phyloP scores from a whole-genome alignment of 2,113 vertebrate genomes.

The Tachysurus fulvidraco region DNA sequence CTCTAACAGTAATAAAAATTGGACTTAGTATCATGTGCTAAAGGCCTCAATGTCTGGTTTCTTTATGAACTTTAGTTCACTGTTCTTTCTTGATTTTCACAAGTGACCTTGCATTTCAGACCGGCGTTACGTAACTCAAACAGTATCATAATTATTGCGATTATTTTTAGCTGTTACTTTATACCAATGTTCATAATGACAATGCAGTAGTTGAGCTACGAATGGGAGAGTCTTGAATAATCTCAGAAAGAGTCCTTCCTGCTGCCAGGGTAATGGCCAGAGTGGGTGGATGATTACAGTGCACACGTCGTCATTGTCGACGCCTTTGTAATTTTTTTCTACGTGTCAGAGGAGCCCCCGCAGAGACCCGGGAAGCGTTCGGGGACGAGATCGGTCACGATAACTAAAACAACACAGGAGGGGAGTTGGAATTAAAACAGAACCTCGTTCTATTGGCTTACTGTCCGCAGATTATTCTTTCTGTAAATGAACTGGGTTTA shows the following conservation, averaged over 20 bases:
- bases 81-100: neutral
- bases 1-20: neutral
- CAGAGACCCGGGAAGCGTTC: slow-evolving; percentile 10
- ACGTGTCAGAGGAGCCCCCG: slow-evolving; percentile 6
- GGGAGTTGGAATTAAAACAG: neutral
- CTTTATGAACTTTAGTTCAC: neutral
- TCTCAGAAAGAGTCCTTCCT: slow-evolving; percentile 29
- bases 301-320: slow-evolving; percentile 3
- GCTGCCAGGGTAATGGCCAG: slow-evolving; percentile 41
- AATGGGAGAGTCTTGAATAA: slow-evolving; percentile 39
- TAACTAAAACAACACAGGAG: neutral
- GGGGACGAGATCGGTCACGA: slow-evolving; percentile 10
- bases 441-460: neutral
- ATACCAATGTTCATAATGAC: neutral
- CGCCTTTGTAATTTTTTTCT: slow-evolving; percentile 14
- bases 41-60: neutral
- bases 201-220: slow-evolving; percentile 17
- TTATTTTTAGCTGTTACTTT: slow-evolving; percentile 15
- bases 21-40: slow-evolving; percentile 1
- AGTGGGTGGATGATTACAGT: slow-evolving; percentile 51
- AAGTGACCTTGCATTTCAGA: neutral
- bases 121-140: neutral
- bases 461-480: neutral
- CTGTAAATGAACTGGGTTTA: neutral
- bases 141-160: neutral